phyloP scores from a whole-genome alignment of 2,888 invertebrate genomes.

The Ichneumoninae sp. region DNA sequence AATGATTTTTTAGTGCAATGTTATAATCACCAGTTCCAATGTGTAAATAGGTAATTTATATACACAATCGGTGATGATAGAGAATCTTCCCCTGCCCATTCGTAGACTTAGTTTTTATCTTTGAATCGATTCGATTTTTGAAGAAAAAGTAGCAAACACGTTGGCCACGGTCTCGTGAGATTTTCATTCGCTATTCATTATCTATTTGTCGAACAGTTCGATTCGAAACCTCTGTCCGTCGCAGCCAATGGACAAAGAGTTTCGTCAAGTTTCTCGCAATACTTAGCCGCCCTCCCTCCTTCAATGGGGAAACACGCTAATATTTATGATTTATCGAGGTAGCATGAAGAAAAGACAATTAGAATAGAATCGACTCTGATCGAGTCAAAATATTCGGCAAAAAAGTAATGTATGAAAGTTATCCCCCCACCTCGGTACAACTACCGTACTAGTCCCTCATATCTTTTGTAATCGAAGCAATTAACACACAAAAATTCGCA shows the following conservation, averaged over 20 bases:
- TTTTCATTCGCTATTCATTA: constrained; percentile 47
- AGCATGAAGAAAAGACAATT: constrained; percentile 34
- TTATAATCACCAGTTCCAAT: constrained; percentile 72
- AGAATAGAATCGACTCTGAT: constrained; percentile 17
- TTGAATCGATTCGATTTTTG: constrained; percentile 19
- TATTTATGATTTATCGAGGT: constrained; percentile 46
- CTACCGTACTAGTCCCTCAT: constrained; percentile 16
- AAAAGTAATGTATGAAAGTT: background rate
- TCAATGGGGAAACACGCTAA: constrained; percentile 37
- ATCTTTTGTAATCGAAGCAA: constrained; percentile 28
- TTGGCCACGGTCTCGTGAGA: constrained; percentile 21
- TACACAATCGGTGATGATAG: constrained; percentile 50
- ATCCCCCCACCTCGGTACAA: constrained; percentile 10
- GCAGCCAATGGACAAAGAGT: constrained; percentile 39
- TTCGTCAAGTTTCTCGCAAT: constrained; percentile 45
- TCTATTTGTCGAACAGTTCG: background rate
- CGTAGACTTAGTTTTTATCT: constrained; percentile 47
- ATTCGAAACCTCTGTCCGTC: constrained; percentile 28
- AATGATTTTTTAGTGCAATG: constrained; percentile 78
- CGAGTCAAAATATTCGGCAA: constrained; percentile 21
- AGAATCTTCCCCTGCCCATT: constrained; percentile 22
- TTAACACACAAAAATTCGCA: constrained; percentile 17
- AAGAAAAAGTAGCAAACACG: constrained; percentile 20
- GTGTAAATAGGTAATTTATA: constrained; percentile 72
- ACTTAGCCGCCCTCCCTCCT: constrained; percentile 29